A percentile compares a stretch with the other conserved stretches of the same genome.
Evolutionary conservation across 2,797 vertebrate genomes (phyloP).

Genomic region (Leptatherina wallacei): DNA sequence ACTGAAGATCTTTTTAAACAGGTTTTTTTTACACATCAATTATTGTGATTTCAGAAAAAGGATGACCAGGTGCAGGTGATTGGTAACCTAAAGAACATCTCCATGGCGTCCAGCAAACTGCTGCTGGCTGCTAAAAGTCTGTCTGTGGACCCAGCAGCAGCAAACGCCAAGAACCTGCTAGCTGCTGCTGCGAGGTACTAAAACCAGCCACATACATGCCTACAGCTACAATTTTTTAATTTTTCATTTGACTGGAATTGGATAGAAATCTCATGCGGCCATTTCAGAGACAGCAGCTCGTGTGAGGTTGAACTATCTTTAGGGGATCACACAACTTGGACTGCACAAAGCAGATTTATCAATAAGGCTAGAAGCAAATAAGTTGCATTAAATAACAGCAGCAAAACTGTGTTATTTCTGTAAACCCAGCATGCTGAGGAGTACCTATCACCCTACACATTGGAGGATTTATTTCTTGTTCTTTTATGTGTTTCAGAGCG

Average conservation of each 20-base stretch:
- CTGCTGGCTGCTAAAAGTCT: slow-evolving; percentile 96
- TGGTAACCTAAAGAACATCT: slow-evolving; percentile 98
- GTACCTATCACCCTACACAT: background rate
- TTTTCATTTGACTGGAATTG: background rate
- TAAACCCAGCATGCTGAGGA: background rate
- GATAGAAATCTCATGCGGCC: background rate
- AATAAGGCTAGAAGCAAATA: background rate
- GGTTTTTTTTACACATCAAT: background rate
- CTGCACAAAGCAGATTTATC: background rate
- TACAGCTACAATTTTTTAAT: background rate
- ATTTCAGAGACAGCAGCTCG: background rate
- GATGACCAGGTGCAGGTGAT: slow-evolving; percentile 99
- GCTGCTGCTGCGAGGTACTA: slow-evolving; percentile 94
- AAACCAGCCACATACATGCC: background rate
- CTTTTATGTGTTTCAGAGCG: slow-evolving; percentile 82
- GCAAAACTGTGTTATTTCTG: background rate
- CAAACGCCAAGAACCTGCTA: slow-evolving; percentile 96
- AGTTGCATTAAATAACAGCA: background rate
- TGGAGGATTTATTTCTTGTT: background rate
- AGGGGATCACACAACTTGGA: background rate
- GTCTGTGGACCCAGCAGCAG: slow-evolving; percentile 96
- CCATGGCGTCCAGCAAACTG: slow-evolving; percentile 98
- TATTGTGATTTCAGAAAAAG: slow-evolving; percentile 86
- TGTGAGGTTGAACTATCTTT: background rate
- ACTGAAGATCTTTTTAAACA: background rate